A percentile compares a stretch with the other conserved stretches of the same genome.
phyloP scores from a whole-genome alignment of 2,113 vertebrate genomes.

The Lota lota region DNA sequence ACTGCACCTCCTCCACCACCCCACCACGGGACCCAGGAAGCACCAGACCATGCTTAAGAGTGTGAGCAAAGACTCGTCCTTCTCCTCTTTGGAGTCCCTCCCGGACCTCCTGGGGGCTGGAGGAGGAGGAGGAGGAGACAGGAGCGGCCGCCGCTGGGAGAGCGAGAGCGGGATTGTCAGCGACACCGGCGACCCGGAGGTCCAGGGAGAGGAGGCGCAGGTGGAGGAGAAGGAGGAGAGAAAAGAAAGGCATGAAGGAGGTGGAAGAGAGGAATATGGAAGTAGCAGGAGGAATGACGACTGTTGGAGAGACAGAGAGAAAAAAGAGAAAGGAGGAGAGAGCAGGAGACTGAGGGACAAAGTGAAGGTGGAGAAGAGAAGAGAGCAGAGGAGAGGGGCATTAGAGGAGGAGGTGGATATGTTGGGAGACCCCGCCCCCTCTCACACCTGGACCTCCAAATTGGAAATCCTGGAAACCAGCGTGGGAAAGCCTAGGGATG shows the following conservation, averaged over 20 bases:
- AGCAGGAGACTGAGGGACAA: constrained; percentile 64
- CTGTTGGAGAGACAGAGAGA: constrained; percentile 27
- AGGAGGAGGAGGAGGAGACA: constrained; percentile 59
- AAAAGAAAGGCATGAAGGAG: constrained; percentile 23
- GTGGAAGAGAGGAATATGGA: constrained; percentile 26
- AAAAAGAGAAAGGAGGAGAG: constrained; percentile 30
- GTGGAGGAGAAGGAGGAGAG: constrained; percentile 47
- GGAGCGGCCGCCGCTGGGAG: constrained; percentile 75
- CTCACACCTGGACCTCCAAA: constrained; percentile 58
- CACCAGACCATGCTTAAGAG: constrained; percentile 78
- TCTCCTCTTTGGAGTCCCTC: constrained; percentile 89
- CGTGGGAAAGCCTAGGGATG: constrained; percentile 44
- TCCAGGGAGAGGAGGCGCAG: constrained; percentile 36
- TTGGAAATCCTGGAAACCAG: neutral
- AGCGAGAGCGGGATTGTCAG: constrained; percentile 92
- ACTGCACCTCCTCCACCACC: constrained; percentile 36
- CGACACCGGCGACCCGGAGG: constrained; percentile 82
- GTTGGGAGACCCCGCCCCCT: constrained; percentile 59
- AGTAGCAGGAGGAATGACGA: constrained; percentile 56
- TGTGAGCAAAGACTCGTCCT: constrained; percentile 87
- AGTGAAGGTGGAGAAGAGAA: constrained; percentile 43
- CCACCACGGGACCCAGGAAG: constrained; percentile 47
- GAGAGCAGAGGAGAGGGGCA: constrained; percentile 67
- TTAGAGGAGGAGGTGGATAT: constrained; percentile 80
- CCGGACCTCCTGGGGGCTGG: constrained; percentile 82